Evolutionary conservation across 2,113 vertebrate species (phyloP), one percentile per base, ranked within the genome.

Genomic region (Sylvilagus bachmani): DNA sequence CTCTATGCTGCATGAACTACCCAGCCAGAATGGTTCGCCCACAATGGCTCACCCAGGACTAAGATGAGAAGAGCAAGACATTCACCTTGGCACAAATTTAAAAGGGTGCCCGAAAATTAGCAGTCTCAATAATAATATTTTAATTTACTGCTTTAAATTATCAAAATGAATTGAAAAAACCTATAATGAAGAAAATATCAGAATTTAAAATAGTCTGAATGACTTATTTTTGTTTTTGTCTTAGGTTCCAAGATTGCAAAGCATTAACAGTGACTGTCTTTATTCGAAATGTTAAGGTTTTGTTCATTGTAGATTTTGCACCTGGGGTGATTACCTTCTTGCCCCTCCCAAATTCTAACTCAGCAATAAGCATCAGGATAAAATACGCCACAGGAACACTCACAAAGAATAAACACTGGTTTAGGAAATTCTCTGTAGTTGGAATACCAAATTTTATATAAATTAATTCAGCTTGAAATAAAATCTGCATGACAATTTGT

Each of bases 391-490:
- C 17, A 53, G 51, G n/a, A 29, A 74, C 19, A n/a, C 5, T 69
- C 19, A 77, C 69, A 19, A 80, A 95, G 5, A 61, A 73, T 33
- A 80, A 44, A 86, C 86, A 58, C 9, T 67, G 29, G 19, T 36
- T 75, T 91, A 83, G 31, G 21, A 83, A 77, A 88, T 38, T 36
- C 0, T 49, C 38, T 87, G 62, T 29, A 86, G 75, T 4, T 73
- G 61, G 3, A 78, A 86, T 88, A 89, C 81, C 25, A 7, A 13
- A 87, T 88, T 21, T 62, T 25, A 79, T 38, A 13, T 22, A 33
- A 95, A 95, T 89, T 74, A 69, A 86, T 95, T 95, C 44, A 89
- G 2, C 31, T 14, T 61, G 10, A 49, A 22, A 86, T 44, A 86
- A 82, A 79, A 88, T 10, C 6, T 88, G 21, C 67, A 62, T 80